phyloP scores from a whole-genome alignment of 2,888 invertebrate species.

The Folsomia manolachei region DNA sequence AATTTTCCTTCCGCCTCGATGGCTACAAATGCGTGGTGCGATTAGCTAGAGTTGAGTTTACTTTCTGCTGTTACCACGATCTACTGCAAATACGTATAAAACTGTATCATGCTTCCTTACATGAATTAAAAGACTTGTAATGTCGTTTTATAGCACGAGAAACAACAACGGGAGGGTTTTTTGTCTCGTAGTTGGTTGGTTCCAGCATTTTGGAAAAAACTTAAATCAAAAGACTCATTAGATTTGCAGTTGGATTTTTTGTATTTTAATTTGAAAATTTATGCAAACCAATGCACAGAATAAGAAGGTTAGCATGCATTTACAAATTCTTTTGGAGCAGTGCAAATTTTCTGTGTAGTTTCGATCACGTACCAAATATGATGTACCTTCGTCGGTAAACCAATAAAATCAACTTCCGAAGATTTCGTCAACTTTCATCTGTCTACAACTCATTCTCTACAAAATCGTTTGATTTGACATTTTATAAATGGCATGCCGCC shows the following conservation, averaged over 20 bases:
- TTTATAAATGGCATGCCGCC: neutral
- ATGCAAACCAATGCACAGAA: no score
- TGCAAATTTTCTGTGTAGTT: no score
- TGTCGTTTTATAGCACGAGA: no score
- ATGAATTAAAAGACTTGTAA: neutral
- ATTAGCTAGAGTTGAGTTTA: neutral
- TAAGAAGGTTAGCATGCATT: no score
- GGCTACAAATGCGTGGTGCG: neutral
- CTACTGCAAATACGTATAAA: neutral
- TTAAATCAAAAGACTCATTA: neutral
- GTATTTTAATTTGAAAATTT: neutral
- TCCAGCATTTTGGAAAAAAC: neutral
- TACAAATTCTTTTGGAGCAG: neutral
- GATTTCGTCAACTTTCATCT: neutral
- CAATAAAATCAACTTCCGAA: neutral
- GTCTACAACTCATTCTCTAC: no score
- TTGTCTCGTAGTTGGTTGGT: no score
- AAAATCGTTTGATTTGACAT: neutral
- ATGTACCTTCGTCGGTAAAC: no score
- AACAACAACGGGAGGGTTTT: no score
- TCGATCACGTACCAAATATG: no score
- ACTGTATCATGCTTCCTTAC: neutral
- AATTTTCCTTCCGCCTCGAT: slow-evolving; percentile 18
- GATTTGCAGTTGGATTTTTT: neutral
- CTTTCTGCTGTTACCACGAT: neutral